Evolutionary conservation across 2,888 invertebrate species (phyloP).

Genomic region (Ectobius pallidus): DNA sequence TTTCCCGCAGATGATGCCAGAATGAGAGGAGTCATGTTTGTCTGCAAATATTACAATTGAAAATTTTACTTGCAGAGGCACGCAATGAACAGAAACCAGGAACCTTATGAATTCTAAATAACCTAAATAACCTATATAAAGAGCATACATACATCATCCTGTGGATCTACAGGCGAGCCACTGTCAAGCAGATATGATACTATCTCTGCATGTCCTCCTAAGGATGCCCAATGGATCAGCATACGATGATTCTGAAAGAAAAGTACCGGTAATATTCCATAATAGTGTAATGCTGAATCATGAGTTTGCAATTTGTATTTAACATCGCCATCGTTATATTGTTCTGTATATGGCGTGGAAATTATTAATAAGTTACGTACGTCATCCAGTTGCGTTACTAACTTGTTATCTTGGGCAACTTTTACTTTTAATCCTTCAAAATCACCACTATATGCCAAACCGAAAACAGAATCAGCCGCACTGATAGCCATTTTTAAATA

Average conservation of each 20-base stretch:
- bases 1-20: slow-evolving; percentile 81
- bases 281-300: not conserved
- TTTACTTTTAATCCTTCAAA: slow-evolving; percentile 68
- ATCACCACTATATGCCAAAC: slow-evolving; percentile 76
- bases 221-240: slow-evolving; percentile 79
- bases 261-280: slow-evolving; percentile 32
- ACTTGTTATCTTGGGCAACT: slow-evolving; percentile 61
- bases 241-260: slow-evolving; percentile 69
- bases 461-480: slow-evolving; percentile 56
- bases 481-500: slow-evolving; percentile 19
- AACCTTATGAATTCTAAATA: not conserved
- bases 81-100: no score
- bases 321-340: not conserved
- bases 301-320: not conserved
- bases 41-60: slow-evolving; percentile 51
- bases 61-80: not conserved
- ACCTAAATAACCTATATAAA: not conserved
- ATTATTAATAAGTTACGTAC: slow-evolving; percentile 53
- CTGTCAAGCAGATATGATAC: slow-evolving; percentile 70
- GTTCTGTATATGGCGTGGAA: slow-evolving; percentile 29
- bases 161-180: slow-evolving; percentile 70
- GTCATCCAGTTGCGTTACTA: slow-evolving; percentile 59
- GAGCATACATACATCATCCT: slow-evolving; percentile 68
- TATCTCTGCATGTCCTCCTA: slow-evolving; percentile 77
- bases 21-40: slow-evolving; percentile 77